Conservation (phyloP, 1,140 invertebrate species). For the Apis laboriosa region DNA sequence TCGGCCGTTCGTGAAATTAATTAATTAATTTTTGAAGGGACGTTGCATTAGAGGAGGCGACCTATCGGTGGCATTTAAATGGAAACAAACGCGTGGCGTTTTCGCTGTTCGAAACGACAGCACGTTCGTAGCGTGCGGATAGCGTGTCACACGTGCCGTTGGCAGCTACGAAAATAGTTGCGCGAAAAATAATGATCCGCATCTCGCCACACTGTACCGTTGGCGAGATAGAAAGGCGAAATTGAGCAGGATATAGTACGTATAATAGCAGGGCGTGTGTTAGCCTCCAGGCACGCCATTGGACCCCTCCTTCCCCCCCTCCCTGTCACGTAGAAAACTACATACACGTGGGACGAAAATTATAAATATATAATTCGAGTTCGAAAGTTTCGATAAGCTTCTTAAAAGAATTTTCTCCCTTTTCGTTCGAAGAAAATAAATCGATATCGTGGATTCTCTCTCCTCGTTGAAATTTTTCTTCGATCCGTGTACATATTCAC, state of each 20-base stretch:
- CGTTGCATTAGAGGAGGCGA: not conserved
- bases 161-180: conserved; percentile 74
- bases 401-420: too few relatives aligned
- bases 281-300: conserved; percentile 61
- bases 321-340: conserved; percentile 59
- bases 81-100: conserved; percentile 76
- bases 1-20: not conserved
- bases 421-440: too few relatives aligned
- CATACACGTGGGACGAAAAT: conserved; percentile 38
- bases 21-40: not conserved
- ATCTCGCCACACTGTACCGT: conserved; percentile 39
- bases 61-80: conserved; percentile 71
- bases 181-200: conserved; percentile 76
- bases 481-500: too few relatives aligned
- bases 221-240: conserved; percentile 50
- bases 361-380: conserved; percentile 47
- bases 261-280: conserved; percentile 7
- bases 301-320: conserved; percentile 25
- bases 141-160: conserved; percentile 67
- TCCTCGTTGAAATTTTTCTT: too few relatives aligned
- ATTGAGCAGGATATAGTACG: conserved; percentile 43
- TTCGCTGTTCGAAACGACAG: conserved; percentile 47
- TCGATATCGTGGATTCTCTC: too few relatives aligned
- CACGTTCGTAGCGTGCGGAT: conserved; percentile 60
- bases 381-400: conserved; percentile 44